These are phyloP conservation scores for Myotis vivesi DNA, from an alignment of 2,797 vertebrate genomes.

Conservation along the genomic window DNA sequence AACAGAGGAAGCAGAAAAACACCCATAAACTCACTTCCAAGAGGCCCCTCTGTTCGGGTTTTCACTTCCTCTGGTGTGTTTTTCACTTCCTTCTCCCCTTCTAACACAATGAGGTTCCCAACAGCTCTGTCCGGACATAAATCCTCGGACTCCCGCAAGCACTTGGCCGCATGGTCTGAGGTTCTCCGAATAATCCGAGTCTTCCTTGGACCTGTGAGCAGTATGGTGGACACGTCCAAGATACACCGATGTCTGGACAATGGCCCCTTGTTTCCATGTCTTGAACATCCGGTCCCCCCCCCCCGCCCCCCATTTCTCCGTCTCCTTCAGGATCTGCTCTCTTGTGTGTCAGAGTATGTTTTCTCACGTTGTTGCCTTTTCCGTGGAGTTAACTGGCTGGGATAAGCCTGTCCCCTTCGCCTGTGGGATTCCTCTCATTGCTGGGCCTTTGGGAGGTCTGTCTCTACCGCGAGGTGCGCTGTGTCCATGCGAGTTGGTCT, in stretches of 20 bases:
- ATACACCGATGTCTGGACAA: accelerated
- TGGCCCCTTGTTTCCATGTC: accelerated
- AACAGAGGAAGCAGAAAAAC: background rate
- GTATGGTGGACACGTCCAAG: accelerated
- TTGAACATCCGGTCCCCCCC: accelerated
- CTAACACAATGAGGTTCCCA: background rate
- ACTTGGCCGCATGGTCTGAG: accelerated
- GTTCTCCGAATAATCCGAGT: no score
- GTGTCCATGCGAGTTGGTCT: accelerated
- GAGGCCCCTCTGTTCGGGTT: accelerated
- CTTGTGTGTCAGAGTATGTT: accelerated
- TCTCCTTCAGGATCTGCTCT: background rate
- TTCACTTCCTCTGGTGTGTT: background rate
- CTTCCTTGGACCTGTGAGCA: background rate
- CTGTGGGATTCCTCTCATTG: accelerated
- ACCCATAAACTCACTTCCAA: accelerated
- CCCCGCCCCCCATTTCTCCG: accelerated
- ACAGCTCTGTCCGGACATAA: background rate
- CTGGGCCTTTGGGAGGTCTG: background rate
- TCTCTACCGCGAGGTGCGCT: background rate
- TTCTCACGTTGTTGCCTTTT: accelerated
- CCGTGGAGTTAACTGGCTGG: accelerated
- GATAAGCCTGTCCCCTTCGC: background rate
- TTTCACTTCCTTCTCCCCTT: background rate
- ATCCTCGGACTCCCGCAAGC: accelerated